Conservation (phyloP, 2,797 vertebrate genomes). For the Choloepus didactylus region DNA sequence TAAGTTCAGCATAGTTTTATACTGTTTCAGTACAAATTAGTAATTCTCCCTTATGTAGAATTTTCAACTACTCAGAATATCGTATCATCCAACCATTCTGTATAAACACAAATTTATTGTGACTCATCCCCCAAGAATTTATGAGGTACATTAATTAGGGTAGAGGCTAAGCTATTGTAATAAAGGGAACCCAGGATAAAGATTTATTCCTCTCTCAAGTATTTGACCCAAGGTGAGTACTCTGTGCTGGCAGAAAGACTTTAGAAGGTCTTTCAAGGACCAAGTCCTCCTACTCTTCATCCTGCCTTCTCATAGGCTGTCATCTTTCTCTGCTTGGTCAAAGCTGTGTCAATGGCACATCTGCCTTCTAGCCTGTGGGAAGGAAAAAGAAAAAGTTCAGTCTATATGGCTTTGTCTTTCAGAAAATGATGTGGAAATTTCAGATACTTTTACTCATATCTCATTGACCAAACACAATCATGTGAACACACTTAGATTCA, state of each 20-base stretch:
- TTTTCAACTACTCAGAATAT: neutral
- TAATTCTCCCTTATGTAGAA: constrained; percentile 28
- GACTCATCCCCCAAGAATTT: neutral
- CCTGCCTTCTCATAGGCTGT: neutral
- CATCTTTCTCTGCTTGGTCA: neutral
- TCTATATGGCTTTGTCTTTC: neutral
- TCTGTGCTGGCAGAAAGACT: neutral
- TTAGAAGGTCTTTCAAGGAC: neutral
- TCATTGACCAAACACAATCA: neutral
- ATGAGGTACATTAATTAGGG: neutral
- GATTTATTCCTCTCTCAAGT: neutral
- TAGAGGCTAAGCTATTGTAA: neutral
- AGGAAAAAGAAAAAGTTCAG: neutral
- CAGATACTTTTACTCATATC: neutral
- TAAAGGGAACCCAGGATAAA: neutral
- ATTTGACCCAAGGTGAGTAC: neutral
- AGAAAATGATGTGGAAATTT: neutral
- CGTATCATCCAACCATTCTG: constrained; percentile 39
- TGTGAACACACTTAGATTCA: neutral
- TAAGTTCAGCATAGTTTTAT: constrained; percentile 50
- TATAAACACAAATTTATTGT: constrained; percentile 3
- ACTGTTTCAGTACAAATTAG: constrained; percentile 60
- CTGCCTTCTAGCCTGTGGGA: neutral
- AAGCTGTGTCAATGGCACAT: neutral
- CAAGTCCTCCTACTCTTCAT: neutral